Evolutionary conservation across 2,113 vertebrate genomes (phyloP).

Genomic region (Nesoenas mayeri): DNA sequence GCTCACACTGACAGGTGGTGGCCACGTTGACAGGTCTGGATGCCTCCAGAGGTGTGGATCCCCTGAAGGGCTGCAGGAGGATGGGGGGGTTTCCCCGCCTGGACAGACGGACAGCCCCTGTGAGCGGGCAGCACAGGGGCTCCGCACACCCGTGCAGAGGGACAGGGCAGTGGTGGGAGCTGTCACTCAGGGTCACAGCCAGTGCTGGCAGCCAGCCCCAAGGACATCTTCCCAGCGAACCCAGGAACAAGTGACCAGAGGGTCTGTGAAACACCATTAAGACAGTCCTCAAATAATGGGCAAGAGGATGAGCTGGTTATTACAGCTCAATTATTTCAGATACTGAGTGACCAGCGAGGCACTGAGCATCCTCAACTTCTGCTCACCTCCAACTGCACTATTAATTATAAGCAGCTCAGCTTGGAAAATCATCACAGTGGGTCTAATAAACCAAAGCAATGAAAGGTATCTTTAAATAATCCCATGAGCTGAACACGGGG

Average conservation of each 20-base stretch:
- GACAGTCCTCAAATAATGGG: neutral
- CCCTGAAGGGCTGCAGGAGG: neutral
- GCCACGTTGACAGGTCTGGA: neutral
- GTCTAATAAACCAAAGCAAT: neutral
- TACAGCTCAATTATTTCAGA: neutral
- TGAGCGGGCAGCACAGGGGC: rapidly evolving
- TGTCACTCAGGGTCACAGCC: neutral
- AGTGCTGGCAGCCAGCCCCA: neutral
- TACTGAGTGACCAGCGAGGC: neutral
- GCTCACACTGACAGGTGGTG: neutral
- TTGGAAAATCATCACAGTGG: neutral
- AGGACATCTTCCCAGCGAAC: neutral
- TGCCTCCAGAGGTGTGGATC: neutral
- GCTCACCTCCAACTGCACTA: neutral
- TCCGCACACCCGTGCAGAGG: neutral
- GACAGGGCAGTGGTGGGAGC: neutral
- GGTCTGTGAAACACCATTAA: neutral
- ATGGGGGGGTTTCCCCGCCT: neutral
- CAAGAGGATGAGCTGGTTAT: neutral
- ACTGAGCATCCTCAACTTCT: neutral
- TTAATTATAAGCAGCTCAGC: neutral
- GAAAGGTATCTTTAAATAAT: neutral
- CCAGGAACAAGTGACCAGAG: neutral
- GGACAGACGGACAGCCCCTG: neutral
- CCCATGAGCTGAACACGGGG: neutral